Base-by-base conservation (phyloP, 2,113 vertebrate species). In the Callipepla squamata region DNA sequence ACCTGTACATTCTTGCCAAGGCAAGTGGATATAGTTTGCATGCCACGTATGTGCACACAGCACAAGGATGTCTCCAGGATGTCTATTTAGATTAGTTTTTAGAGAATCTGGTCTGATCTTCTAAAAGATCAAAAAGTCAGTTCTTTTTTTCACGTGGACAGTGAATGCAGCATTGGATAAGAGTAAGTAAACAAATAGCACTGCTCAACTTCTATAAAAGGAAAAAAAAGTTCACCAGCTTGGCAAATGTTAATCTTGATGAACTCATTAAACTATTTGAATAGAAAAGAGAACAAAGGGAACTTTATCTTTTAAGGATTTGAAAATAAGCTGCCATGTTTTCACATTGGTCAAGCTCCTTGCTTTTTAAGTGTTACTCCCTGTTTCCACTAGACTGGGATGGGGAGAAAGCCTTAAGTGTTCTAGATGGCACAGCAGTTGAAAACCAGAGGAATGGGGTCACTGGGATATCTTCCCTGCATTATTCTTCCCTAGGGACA, bases 21-120 rank as follows among this genome's bases (percentile, higher is more conserved):
- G 20, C 28, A 67, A 48, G 47, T 55, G 57, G 28, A 22, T 11
- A 4, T 48, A 72, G 40, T 50, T 88, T 50, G 40, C 4, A 36
- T 62, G 18, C 20, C 72, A n/a, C 1, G 0, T 72, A 23, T 11
- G 11, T 18, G 3, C 14, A 44, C 7, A 15, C 25, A 38, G 19
- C 20, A 8, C 1, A 2, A 45, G 10, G 38, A 11, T 26, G 48
- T 10, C 26, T 28, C 28, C 23, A 51, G 66, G 14, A 19, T 61
- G 22, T 7, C 34, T 89, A 3, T 77, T 62, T 0, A 0, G 32
- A 36, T 26, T 66, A 50, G 17, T 15, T 21, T n/a, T 89, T 65
- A 80, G 15, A 36, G 11, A 25, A 75, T 55, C n/a, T 44, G 23
- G 26, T 89, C 53, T 63, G 38, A 36, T 67, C 21, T 3, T 67